Conservation (phyloP, 2,888 invertebrate species). For the Zele albiditarsus region DNA sequence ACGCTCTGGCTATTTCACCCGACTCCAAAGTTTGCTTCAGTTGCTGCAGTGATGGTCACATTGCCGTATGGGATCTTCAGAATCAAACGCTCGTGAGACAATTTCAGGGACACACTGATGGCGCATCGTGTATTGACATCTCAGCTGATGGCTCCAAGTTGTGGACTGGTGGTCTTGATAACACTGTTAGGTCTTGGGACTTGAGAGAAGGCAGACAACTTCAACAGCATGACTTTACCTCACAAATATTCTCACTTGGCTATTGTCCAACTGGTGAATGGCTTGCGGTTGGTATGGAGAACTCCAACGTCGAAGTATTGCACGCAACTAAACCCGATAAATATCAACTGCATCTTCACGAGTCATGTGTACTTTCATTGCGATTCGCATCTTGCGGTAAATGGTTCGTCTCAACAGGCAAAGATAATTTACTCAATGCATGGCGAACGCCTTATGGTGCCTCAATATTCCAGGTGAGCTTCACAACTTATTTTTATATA, state of each 20-base stretch:
- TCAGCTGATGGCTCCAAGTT: constrained; percentile 92
- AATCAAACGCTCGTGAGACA: constrained; percentile 93
- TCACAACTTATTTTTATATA: neutral
- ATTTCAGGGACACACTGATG: constrained; percentile 97
- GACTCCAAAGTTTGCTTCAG: constrained; percentile 99
- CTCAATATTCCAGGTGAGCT: constrained; percentile 91
- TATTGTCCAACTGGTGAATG: constrained; percentile 98
- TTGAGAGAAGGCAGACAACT: constrained; percentile 92
- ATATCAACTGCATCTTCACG: constrained; percentile 96
- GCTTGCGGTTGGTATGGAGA: constrained; percentile 99
- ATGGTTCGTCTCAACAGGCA: constrained; percentile 97
- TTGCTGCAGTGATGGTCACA: constrained; percentile 98
- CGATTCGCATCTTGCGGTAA: constrained; percentile 95
- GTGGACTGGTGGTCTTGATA: constrained; percentile 96
- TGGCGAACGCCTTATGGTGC: constrained; percentile 97
- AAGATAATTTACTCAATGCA: constrained; percentile 95
- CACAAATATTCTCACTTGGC: constrained; percentile 88
- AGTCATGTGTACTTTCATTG: constrained; percentile 94
- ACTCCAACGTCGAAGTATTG: constrained; percentile 95
- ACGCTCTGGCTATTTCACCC: constrained; percentile 96
- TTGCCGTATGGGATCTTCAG: constrained; percentile 96
- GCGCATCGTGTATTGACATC: constrained; percentile 98
- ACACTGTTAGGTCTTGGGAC: constrained; percentile 98
- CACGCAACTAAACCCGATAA: constrained; percentile 93
- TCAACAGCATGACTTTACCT: constrained; percentile 96